A percentile compares a stretch with the other conserved stretches of the same genome.
phyloP scores from a whole-genome alignment of 2,113 vertebrate species.

The Alouatta palliata region DNA sequence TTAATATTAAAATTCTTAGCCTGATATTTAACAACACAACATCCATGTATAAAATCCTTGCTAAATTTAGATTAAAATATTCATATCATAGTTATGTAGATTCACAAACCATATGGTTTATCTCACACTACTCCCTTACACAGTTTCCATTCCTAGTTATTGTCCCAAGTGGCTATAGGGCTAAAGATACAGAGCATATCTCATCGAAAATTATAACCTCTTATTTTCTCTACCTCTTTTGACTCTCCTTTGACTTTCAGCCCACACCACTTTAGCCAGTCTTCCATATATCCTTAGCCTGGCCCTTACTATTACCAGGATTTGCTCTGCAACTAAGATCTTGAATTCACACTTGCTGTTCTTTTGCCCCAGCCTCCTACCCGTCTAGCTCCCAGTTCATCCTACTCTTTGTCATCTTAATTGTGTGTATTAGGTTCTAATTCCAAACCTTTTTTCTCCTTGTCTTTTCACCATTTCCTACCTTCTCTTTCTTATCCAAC shows the following conservation, averaged over 20 bases:
- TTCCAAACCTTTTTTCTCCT: background rate
- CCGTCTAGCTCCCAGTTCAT: background rate
- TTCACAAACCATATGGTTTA: background rate
- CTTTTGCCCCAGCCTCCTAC: background rate
- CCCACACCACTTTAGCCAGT: background rate
- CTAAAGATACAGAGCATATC: background rate
- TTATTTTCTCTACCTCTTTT: background rate
- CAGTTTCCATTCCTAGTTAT: background rate
- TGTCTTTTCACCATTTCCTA: background rate
- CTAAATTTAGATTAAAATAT: constrained; percentile 41
- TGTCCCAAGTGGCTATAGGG: constrained; percentile 12
- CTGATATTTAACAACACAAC: background rate
- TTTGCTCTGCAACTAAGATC: constrained; percentile 32
- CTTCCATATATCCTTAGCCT: background rate
- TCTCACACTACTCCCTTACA: background rate
- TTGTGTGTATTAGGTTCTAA: background rate
- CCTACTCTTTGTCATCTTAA: background rate
- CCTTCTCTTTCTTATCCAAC: constrained; percentile 1
- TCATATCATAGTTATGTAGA: background rate
- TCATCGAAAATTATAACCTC: constrained; percentile 18
- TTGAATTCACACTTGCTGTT: background rate
- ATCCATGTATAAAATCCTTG: background rate
- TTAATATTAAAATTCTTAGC: background rate
- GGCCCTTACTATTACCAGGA: background rate
- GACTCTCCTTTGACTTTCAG: background rate